Conservation (phyloP, 53 echinoderm and acorn worm genomes). For the Paracentrotus lividus region DNA sequence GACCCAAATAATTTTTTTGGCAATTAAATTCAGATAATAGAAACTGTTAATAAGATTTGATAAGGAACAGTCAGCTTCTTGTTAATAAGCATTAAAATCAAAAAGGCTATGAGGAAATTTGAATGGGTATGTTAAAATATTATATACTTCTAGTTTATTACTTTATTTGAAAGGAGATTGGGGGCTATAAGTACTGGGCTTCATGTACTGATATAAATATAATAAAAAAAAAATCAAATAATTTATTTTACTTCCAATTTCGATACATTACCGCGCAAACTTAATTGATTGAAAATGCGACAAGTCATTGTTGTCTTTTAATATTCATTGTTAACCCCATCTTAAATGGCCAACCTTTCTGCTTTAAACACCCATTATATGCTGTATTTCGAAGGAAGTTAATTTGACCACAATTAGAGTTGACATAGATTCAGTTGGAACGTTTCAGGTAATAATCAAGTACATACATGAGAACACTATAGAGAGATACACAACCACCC, state of each 20-base stretch:
- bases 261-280: too few relatives aligned
- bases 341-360: background rate
- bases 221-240: background rate
- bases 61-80: background rate
- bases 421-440: background rate
- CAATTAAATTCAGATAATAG: background rate
- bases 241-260: background rate
- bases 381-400: background rate
- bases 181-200: background rate
- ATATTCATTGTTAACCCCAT: background rate
- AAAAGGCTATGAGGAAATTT: background rate
- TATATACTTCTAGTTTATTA: background rate
- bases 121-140: background rate
- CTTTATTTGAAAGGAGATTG: background rate
- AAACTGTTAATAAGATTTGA: too few relatives aligned
- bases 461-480: background rate
- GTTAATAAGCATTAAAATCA: background rate
- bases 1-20: background rate
- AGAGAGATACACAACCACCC: slow-evolving; percentile 46
- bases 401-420: background rate
- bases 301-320: background rate
- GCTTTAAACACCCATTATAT: background rate
- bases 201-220: slow-evolving; percentile 20
- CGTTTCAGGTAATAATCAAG: background rate
- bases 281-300: background rate